These are phyloP conservation scores for Shargacucullia verbasci DNA, from an alignment of 2,888 invertebrate species.

Conservation along the genomic window DNA sequence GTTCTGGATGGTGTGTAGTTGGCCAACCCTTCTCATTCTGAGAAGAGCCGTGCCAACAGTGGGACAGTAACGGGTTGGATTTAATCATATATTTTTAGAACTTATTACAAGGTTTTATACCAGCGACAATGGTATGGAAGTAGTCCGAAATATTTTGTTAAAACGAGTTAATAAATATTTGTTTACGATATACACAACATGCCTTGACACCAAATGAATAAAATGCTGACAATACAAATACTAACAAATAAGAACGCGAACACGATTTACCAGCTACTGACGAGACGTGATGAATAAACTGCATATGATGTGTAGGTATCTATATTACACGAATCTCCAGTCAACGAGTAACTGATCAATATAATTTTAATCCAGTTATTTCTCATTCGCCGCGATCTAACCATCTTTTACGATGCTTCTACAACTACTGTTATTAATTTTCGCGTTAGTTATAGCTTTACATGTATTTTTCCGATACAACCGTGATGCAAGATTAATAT, in stretches of 20 bases:
- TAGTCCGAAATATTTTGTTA: too few species aligned
- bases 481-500: constrained; percentile 27
- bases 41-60: too few species aligned
- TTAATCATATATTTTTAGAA: too few species aligned
- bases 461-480: constrained; percentile 45
- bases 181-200: neutral
- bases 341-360: constrained; percentile 2
- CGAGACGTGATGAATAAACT: constrained; percentile 6
- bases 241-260: neutral
- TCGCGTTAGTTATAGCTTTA: constrained; percentile 12
- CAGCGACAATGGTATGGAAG: too few species aligned
- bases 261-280: neutral
- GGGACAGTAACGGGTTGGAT: too few species aligned
- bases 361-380: constrained; percentile 18
- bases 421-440: constrained; percentile 6
- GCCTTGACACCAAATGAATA: constrained; percentile 6
- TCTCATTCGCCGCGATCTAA: neutral
- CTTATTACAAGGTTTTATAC: too few species aligned
- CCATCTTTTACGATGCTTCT: constrained; percentile 22
- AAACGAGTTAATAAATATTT: neutral
- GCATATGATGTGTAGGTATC: too few species aligned
- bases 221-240: constrained; percentile 6
- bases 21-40: too few species aligned
- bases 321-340: neutral
- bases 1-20: too few species aligned